A percentile compares a stretch with the other conserved stretches of the same genome.
These are phyloP conservation scores for Cavia aperea DNA, from an alignment of 2,113 vertebrate genomes.

Conservation along the genomic window DNA sequence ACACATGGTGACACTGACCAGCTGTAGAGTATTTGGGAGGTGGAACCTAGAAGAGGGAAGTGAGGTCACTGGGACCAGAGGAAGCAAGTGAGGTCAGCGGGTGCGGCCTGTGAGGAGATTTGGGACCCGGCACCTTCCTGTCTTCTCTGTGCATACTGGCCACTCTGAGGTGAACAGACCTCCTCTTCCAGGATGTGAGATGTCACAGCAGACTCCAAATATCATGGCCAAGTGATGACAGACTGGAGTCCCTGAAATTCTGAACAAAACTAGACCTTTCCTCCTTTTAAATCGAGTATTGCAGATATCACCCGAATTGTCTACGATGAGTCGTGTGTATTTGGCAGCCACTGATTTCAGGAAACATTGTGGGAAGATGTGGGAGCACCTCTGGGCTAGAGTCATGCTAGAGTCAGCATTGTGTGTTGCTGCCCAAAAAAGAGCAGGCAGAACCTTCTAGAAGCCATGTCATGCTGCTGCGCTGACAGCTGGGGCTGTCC, in stretches of 20 bases:
- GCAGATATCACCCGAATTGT: not conserved
- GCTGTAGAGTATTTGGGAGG: not conserved
- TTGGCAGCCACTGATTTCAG: accelerated
- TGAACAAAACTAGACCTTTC: not conserved
- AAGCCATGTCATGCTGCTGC: not conserved
- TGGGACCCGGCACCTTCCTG: accelerated
- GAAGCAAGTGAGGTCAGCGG: not conserved
- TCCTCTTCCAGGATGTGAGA: too few relatives aligned
- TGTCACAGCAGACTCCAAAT: not conserved
- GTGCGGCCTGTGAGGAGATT: not conserved
- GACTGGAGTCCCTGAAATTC: not conserved
- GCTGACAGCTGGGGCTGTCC: accelerated
- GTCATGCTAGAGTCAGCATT: not conserved
- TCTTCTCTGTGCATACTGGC: not conserved
- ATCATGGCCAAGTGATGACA: not conserved
- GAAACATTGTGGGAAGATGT: not conserved
- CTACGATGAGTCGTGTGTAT: not conserved
- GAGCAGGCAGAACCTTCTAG: not conserved
- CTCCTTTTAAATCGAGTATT: not conserved
- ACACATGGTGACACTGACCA: too few relatives aligned
- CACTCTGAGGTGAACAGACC: not conserved
- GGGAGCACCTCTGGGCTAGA: too few relatives aligned
- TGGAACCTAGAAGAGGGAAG: not conserved
- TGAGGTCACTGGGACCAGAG: not conserved
- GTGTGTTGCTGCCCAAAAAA: not conserved